Conservation (phyloP, 1,140 invertebrate species). For the Drosophila bipectinata region DNA sequence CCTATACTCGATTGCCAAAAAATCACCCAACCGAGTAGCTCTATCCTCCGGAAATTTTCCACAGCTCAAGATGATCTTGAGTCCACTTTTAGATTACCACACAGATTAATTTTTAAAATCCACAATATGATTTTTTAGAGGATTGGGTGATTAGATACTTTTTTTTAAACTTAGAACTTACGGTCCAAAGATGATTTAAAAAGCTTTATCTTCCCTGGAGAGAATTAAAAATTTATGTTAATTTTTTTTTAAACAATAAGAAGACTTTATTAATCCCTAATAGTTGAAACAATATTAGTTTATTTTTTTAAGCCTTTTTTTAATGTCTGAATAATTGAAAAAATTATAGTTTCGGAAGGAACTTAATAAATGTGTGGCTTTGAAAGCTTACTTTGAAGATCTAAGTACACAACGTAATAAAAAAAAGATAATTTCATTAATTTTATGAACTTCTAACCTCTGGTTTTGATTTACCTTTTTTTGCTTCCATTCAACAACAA, state of each 20-base stretch:
- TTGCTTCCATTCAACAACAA: neutral
- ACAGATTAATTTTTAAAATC: neutral
- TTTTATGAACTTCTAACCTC: neutral
- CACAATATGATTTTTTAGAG: too few species aligned
- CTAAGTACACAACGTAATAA: neutral
- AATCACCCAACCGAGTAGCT: slow-evolving; percentile 1
- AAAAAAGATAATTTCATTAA: neutral
- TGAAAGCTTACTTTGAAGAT: neutral
- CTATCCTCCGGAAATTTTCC: slow-evolving; percentile 50
- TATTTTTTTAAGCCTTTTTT: too few species aligned
- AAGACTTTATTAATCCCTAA: too few species aligned
- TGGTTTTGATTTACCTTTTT: neutral
- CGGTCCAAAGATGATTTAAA: too few species aligned
- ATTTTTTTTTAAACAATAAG: too few species aligned
- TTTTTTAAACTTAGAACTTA: too few species aligned
- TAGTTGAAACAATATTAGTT: too few species aligned
- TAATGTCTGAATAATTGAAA: too few species aligned
- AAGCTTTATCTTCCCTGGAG: too few species aligned
- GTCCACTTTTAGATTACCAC: slow-evolving; percentile 10
- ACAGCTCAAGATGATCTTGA: slow-evolving; percentile 12
- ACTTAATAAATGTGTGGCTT: too few species aligned
- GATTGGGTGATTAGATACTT: neutral
- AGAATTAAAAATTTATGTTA: too few species aligned
- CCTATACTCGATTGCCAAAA: neutral
- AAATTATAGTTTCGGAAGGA: too few species aligned